Evolutionary conservation across 1,140 invertebrate genomes (phyloP).

Genomic region (Drosophila elegans): DNA sequence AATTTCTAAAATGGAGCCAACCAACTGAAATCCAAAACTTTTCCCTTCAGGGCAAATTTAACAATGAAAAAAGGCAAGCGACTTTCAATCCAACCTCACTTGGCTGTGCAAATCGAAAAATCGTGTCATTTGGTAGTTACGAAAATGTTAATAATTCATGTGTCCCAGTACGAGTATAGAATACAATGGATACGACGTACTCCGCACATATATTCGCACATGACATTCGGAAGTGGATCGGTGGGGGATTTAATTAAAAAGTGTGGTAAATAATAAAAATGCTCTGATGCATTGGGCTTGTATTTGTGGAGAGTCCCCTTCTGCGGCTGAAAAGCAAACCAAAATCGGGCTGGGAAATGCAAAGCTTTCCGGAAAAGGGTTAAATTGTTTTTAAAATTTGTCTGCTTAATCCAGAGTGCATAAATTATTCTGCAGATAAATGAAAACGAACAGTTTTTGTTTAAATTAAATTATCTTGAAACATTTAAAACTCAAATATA

Average conservation of each 20-base stretch:
- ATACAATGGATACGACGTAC: slow-evolving; percentile 20
- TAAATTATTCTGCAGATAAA: neutral
- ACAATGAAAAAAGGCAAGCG: neutral
- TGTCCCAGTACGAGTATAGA: slow-evolving; percentile 17
- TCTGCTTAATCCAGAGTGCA: too few species aligned
- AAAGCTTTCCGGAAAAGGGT: neutral
- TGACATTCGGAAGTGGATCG: slow-evolving; percentile 29
- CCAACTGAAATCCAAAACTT: neutral
- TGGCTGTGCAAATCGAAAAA: slow-evolving; percentile 76
- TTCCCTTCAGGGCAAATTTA: neutral
- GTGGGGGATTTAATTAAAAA: slow-evolving; percentile 62
- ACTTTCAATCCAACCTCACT: slow-evolving; percentile 38
- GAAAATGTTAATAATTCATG: slow-evolving; percentile 58
- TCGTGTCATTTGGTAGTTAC: slow-evolving; percentile 37
- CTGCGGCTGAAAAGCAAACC: slow-evolving; percentile 5
- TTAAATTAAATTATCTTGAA: too few species aligned
- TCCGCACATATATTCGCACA: slow-evolving; percentile 50
- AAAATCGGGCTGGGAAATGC: slow-evolving; percentile 12
- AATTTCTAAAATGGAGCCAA: neutral
- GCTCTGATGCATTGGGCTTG: slow-evolving; percentile 9
- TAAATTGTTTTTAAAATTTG: too few species aligned
- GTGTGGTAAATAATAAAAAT: slow-evolving; percentile 68
- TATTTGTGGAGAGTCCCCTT: slow-evolving; percentile 6
- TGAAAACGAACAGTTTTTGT: neutral
- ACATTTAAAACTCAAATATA: neutral